phyloP scores from a whole-genome alignment of 2,888 invertebrate species.

The Brachyopa scutellaris region DNA sequence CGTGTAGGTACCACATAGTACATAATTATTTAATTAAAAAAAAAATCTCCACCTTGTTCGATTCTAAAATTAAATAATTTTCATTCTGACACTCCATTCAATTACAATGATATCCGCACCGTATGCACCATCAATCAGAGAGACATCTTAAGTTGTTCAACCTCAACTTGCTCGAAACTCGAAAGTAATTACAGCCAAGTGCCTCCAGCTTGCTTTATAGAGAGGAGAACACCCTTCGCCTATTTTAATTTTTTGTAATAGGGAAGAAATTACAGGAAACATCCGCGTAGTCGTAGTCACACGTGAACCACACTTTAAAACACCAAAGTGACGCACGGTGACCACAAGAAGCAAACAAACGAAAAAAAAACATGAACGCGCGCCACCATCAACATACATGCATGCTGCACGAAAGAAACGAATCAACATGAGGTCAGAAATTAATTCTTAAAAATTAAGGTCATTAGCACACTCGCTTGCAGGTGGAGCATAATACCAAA shows the following conservation, averaged over 20 bases:
- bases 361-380: not conserved
- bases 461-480: constrained; percentile 50
- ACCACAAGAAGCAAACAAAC: no score
- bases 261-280: constrained; percentile 60
- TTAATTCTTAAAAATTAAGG: constrained; percentile 51
- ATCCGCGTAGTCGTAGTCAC: no score
- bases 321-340: no score
- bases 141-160: constrained; percentile 32
- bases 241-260: no score
- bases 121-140: constrained; percentile 45
- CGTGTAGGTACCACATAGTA: no score
- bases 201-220: constrained; percentile 33
- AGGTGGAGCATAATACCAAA: constrained; percentile 5
- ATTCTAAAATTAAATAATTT: no score
- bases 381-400: no score
- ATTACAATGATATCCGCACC: constrained; percentile 28
- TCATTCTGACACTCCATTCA: constrained; percentile 50
- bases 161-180: no score
- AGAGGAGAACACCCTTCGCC: constrained; percentile 35
- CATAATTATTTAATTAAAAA: constrained; percentile 17
- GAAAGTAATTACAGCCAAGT: constrained; percentile 35
- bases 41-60: no score
- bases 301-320: constrained; percentile 41
- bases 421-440: constrained; percentile 42
- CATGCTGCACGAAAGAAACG: constrained; percentile 46